A percentile compares a stretch with the other conserved stretches of the same genome.
Conservation (phyloP, 2,113 vertebrate species). For the Chaetops frenatus region DNA sequence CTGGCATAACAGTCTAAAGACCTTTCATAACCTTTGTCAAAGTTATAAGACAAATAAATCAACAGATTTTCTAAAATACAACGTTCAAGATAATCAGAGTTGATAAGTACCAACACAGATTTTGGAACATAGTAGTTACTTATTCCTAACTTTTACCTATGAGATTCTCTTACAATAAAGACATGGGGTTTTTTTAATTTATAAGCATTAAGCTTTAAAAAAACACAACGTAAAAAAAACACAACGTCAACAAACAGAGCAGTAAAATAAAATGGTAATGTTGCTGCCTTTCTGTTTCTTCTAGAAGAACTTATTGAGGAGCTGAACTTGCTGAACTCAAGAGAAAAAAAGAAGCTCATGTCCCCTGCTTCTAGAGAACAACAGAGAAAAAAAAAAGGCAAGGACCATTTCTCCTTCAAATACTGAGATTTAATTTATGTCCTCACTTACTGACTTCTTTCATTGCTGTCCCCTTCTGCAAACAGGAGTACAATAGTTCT, state of each 20-base stretch:
- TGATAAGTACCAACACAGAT: background rate
- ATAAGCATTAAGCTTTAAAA: background rate
- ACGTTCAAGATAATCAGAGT: background rate
- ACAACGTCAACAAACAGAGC: background rate
- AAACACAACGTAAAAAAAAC: background rate
- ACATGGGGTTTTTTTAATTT: fast-evolving
- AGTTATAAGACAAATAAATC: background rate
- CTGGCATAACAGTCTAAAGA: background rate
- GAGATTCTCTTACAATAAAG: background rate
- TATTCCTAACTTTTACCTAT: background rate
- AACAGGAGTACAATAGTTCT: background rate
- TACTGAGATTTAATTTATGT: background rate
- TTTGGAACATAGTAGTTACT: background rate
- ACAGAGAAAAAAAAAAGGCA: background rate
- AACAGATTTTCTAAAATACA: background rate
- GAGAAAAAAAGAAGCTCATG: background rate
- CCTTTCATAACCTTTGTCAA: background rate
- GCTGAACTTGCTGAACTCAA: background rate
- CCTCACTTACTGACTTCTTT: background rate
- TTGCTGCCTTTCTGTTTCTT: background rate
- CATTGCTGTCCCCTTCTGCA: background rate
- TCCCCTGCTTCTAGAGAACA: fast-evolving
- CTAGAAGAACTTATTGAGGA: background rate
- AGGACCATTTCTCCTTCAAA: background rate
- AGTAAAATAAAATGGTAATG: background rate